Base-by-base conservation (phyloP, 2,113 vertebrate genomes). In the Mustela nigripes region DNA sequence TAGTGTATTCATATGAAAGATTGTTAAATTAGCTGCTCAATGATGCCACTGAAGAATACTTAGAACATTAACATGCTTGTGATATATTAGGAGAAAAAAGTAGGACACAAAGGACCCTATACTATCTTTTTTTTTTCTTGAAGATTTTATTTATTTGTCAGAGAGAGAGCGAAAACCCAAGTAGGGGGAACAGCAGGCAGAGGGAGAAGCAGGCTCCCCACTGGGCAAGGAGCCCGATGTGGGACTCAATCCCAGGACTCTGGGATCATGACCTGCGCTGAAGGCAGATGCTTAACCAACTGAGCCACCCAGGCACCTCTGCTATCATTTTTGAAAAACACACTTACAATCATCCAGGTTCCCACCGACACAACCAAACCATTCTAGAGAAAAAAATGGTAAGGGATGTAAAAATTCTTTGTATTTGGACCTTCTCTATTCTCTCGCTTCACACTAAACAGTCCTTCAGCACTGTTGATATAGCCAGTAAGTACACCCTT, bases 271-370 rank as follows among this genome's bases (percentile, higher is more conserved):
- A 62, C 60, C 22, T 26, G 60, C 26, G 60, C 60, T 18, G 16
- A 62, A 26, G 60, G 24, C 9, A 62, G 60, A 62, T 3, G 10
- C 60, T 26, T 62, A 26, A 62, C 60, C 22, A 0, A 62, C 60
- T 26, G 9, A 62, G 24, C 10, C 24, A 62, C 60, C 9, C 9
- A 62, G 24, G 9, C 24, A 11, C 24, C 60, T 24, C 60, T 5
- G 31, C 36, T 63, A 67, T 74, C 24, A 56, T 79, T 96, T 97
- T 62, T 86, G 50, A 81, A 80, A 89, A 91, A 71, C 16, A 81
- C 16, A 71, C 39, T 60, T 71, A 71, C 1, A 60, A 28, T 15
- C 14, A 50, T 5, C 10, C 3, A 65, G 15, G 12, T 6, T 28
- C n/a, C 8, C 39, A 24, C 16, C 14, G 42, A 53, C 21, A 22